These are phyloP conservation scores for Ophion ventricosus DNA, from an alignment of 2,888 invertebrate species.

Conservation along the genomic window DNA sequence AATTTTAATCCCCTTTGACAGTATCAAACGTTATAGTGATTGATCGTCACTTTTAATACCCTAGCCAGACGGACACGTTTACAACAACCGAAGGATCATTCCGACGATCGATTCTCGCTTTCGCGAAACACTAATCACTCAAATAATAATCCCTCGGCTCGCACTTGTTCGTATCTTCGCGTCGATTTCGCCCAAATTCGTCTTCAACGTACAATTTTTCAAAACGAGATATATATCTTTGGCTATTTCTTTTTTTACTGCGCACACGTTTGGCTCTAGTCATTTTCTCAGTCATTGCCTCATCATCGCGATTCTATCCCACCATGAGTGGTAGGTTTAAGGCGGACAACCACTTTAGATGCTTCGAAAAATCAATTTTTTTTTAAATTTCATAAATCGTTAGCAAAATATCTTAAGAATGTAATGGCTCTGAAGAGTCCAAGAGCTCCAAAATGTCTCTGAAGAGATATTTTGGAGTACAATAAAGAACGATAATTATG, in stretches of 20 bases:
- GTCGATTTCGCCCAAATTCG: background rate
- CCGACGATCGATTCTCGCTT: constrained; percentile 24
- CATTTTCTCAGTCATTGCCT: background rate
- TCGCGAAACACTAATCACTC: constrained; percentile 13
- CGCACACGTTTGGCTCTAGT: background rate
- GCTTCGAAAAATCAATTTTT: too few species aligned
- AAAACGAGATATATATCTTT: background rate
- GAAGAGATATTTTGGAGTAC: too few species aligned
- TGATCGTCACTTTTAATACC: constrained; percentile 49
- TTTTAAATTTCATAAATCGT: too few species aligned
- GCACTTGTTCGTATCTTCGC: background rate
- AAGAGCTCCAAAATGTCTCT: too few species aligned
- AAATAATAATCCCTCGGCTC: constrained; percentile 4
- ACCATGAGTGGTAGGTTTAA: background rate
- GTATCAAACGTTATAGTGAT: constrained; percentile 63
- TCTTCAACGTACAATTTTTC: background rate
- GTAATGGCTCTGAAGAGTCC: too few species aligned
- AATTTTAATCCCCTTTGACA: constrained; percentile 69
- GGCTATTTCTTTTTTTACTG: background rate
- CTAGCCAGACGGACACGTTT: background rate
- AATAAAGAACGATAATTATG: too few species aligned
- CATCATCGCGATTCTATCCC: background rate
- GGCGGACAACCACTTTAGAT: background rate
- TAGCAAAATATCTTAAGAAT: too few species aligned
- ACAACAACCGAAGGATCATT: constrained; percentile 44